phyloP scores from a whole-genome alignment of 2,113 vertebrate genomes.

The Isichthys henryi region DNA sequence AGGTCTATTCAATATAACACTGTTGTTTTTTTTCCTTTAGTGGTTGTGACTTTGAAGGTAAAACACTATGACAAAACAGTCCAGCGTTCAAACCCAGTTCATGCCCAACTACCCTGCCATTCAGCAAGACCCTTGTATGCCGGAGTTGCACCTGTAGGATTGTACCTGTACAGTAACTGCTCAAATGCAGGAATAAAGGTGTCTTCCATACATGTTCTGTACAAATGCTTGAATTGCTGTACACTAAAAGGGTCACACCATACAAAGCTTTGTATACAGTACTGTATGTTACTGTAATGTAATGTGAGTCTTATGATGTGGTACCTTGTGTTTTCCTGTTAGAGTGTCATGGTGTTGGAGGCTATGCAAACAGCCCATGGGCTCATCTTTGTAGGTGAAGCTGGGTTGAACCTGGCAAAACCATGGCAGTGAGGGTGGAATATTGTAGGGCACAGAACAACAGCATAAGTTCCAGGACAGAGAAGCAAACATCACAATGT shows the following conservation, averaged over 20 bases:
- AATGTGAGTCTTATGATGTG: not conserved
- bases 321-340: not conserved
- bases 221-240: not conserved
- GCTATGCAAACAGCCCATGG: not conserved
- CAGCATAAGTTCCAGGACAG: not conserved
- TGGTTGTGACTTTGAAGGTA: not conserved
- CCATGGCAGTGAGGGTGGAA: not conserved
- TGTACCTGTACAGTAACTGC: not conserved
- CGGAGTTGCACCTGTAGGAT: not conserved
- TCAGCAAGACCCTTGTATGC: not conserved
- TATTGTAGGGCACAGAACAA: not conserved
- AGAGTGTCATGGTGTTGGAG: not conserved
- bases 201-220: not conserved
- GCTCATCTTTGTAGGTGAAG: not conserved
- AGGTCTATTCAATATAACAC: not conserved
- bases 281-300: not conserved
- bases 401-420: not conserved
- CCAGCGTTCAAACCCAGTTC: not conserved
- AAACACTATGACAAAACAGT: not conserved
- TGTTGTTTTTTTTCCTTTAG: not conserved
- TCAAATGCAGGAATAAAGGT: not conserved
- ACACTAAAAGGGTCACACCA: not conserved
- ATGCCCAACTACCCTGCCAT: not conserved
- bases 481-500: not conserved
- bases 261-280: not conserved